Evolutionary conservation across 2,113 vertebrate genomes (phyloP).

Genomic region (Ceyx melanurus): DNA sequence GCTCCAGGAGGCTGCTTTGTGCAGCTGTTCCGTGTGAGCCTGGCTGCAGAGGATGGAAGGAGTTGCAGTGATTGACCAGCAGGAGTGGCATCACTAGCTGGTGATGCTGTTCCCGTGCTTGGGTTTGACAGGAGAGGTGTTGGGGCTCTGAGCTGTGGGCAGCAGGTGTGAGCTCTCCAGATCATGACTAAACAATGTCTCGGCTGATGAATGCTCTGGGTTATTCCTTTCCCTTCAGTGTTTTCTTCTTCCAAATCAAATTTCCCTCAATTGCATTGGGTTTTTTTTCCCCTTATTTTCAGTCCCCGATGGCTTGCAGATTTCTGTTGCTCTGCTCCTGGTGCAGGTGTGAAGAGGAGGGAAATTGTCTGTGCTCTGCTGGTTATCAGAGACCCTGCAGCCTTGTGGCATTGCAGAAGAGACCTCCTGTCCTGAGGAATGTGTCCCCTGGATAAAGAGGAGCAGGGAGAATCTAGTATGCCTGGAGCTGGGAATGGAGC

Average conservation of each 20-base stretch:
- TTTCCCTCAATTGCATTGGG: background rate
- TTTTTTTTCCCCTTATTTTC: background rate
- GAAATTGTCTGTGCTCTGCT: background rate
- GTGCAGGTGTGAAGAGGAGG: background rate
- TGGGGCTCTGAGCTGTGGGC: background rate
- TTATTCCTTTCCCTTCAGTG: background rate
- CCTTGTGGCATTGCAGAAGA: background rate
- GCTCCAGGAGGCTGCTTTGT: background rate
- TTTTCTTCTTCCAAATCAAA: constrained; percentile 48
- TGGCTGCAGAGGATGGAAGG: background rate
- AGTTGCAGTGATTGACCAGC: background rate
- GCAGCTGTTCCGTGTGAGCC: background rate
- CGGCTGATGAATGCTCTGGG: constrained; percentile 6
- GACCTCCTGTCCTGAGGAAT: background rate
- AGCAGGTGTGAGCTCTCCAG: constrained; percentile 50
- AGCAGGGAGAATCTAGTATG: background rate
- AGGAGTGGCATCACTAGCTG: background rate
- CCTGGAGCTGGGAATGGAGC: background rate
- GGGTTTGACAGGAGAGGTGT: constrained; percentile 36
- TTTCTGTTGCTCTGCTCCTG: background rate
- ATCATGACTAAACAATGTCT: constrained; percentile 49
- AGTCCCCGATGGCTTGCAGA: background rate
- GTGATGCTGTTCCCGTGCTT: background rate
- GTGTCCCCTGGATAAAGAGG: background rate
- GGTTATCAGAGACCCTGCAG: background rate